Evolutionary conservation across 2,888 invertebrate genomes (phyloP), one percentile per base, ranked within the genome.

Genomic region (Apoda limacodes): DNA sequence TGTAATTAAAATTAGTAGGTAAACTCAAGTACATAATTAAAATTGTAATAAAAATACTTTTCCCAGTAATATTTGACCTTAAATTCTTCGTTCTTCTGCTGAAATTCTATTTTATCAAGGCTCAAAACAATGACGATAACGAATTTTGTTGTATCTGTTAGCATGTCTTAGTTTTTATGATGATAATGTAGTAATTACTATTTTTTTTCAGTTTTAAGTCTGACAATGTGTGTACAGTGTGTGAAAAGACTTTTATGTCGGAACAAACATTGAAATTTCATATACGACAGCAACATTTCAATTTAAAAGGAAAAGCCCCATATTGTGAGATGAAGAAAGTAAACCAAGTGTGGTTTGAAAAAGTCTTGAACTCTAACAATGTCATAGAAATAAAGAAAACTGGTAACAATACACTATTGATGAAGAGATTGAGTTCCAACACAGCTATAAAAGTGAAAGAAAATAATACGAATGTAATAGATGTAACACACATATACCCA

Each of bases 321-420:
- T 45, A 46, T 7, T 52, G 45, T 1, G 44, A 57, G 1, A 19
- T 40, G 1, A 62, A 61, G 33, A 43, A 55, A 19, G 43, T 69
- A 1, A 63, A 70, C 34, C 55, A 69, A 30, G 55, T 61, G 0
- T 72, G 72, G 69, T 58, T 56, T 2, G 72, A 72, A 25, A 60
- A 49, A 5, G 70, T 69, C 0, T 24, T 43, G 0, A 65, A 71
- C 26, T 44, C 60, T 0, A 40, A 60, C 2, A 40, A 39, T 1
- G 32, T 68, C 0, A 46, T 68, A 0, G 55, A 70, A 43, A 65
- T 72, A 0, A 60, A 42, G n/a, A 70, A 68, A 30, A 46, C 50
- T 0, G 50, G 52, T 0, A 36, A 38, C 0, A 70, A 60, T 9
- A 39, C 42, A 0, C 29, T 69, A 1, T 26, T 66, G 0, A 50